Evolutionary conservation across 35 echinoderm and acorn worm genomes (phyloP).

Genomic region (Apostichopus japonicus): DNA sequence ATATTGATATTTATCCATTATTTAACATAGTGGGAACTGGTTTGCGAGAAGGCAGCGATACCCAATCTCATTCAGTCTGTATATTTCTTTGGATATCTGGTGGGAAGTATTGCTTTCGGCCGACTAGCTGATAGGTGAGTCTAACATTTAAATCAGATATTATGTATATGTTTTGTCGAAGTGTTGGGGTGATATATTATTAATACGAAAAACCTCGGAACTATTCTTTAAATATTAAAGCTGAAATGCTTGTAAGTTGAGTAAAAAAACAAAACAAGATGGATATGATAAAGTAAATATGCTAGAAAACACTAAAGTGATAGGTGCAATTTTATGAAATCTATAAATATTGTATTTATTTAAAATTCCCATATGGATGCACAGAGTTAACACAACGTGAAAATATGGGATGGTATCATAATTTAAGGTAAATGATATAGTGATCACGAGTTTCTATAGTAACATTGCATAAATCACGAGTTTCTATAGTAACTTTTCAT

Average conservation of each 20-base stretch:
- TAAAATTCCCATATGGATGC: too few relatives aligned
- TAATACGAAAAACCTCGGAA: neutral
- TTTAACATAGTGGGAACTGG: slow-evolving; percentile 4
- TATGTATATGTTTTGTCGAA: neutral
- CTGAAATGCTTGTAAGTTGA: too few relatives aligned
- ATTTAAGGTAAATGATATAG: too few relatives aligned
- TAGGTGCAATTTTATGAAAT: neutral
- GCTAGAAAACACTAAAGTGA: neutral
- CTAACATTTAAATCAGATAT: neutral
- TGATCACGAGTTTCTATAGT: too few relatives aligned
- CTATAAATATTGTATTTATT: too few relatives aligned
- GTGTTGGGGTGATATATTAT: neutral
- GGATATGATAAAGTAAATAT: neutral
- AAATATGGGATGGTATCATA: too few relatives aligned
- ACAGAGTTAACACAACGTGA: too few relatives aligned
- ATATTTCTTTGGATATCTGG: neutral
- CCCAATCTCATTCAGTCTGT: neutral
- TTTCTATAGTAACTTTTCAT: too few relatives aligned
- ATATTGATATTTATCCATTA: neutral
- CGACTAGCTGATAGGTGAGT: slow-evolving; percentile 17
- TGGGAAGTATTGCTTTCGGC: slow-evolving; percentile 1
- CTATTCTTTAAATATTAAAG: neutral
- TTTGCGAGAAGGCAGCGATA: neutral
- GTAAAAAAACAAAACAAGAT: neutral
- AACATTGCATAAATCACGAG: too few relatives aligned